Percentiles rank a stretch among this genome's conserved stretches.
phyloP scores from a whole-genome alignment of 1,140 invertebrate genomes.

The Xylocopa sonorina region DNA sequence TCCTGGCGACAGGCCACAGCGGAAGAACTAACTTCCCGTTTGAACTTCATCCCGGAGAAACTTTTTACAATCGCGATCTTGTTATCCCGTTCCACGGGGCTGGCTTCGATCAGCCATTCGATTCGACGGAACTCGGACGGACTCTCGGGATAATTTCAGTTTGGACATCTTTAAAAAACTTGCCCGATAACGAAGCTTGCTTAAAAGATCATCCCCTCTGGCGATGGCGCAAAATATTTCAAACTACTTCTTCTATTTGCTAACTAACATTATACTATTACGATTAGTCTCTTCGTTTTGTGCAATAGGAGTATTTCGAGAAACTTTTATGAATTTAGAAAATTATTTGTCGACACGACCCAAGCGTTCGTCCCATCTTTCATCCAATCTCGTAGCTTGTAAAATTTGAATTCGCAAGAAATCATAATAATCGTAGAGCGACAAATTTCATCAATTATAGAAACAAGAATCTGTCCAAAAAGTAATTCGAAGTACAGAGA shows the following conservation, averaged over 20 bases:
- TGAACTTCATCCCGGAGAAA: conserved; percentile 2
- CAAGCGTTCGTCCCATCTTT: too few species aligned
- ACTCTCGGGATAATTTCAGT: background rate
- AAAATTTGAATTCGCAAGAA: too few species aligned
- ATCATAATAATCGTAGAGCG: too few species aligned
- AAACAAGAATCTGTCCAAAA: too few species aligned
- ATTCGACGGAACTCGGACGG: background rate
- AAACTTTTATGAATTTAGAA: too few species aligned
- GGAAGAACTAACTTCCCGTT: conserved; percentile 23
- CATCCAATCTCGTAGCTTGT: too few species aligned
- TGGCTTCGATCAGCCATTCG: conserved; percentile 5
- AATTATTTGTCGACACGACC: too few species aligned
- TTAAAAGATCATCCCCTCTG: background rate
- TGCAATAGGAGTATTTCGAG: too few species aligned
- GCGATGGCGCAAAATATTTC: background rate
- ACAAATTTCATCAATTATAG: too few species aligned
- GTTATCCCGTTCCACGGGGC: conserved; percentile 7
- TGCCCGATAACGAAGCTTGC: background rate
- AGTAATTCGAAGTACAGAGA: too few species aligned
- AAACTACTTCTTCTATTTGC: background rate
- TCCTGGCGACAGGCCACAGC: background rate
- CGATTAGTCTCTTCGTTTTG: too few species aligned
- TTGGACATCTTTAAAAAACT: background rate
- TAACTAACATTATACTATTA: too few species aligned
- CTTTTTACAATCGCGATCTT: conserved; percentile 29